Conservation (phyloP, 2,797 vertebrate species). For the Nyctalus aviator region DNA sequence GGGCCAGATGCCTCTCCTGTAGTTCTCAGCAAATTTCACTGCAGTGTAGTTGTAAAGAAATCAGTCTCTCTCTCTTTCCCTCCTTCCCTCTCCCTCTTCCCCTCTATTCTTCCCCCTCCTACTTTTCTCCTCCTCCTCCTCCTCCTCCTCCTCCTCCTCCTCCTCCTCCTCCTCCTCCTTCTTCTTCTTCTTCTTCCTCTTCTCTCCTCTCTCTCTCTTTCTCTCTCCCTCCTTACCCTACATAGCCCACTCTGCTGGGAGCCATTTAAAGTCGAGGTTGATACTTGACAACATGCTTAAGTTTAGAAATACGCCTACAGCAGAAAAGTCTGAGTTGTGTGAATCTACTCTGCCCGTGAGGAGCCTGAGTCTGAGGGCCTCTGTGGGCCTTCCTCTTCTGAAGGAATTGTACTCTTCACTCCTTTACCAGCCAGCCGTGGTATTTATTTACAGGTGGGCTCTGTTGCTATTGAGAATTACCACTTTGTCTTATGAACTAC, state of each 20-base stretch:
- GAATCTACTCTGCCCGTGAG: not conserved
- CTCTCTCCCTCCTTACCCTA: not conserved
- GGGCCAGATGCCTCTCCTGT: not conserved
- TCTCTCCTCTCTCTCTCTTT: too few relatives aligned
- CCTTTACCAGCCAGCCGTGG: not conserved
- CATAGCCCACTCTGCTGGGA: not conserved
- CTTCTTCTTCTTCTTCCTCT: too few relatives aligned
- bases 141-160: rapidly evolving
- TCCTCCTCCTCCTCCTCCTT: rapidly evolving
- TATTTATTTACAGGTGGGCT: not conserved
- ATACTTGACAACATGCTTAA: not conserved
- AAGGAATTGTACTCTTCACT: not conserved
- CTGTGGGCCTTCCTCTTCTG: not conserved
- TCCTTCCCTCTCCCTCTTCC: not conserved
- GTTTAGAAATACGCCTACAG: not conserved
- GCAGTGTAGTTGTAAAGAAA: not conserved
- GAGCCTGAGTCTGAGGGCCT: not conserved
- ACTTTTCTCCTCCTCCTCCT: rapidly evolving
- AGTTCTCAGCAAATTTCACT: not conserved
- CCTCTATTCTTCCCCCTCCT: rapidly evolving
- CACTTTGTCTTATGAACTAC: not conserved
- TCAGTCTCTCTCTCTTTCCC: rapidly evolving
- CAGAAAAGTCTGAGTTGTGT: not conserved
- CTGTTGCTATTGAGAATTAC: not conserved
- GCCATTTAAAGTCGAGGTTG: not conserved